Evolutionary conservation across 2,888 invertebrate species (phyloP).

Genomic region (Caenorhabditis zanzibari): DNA sequence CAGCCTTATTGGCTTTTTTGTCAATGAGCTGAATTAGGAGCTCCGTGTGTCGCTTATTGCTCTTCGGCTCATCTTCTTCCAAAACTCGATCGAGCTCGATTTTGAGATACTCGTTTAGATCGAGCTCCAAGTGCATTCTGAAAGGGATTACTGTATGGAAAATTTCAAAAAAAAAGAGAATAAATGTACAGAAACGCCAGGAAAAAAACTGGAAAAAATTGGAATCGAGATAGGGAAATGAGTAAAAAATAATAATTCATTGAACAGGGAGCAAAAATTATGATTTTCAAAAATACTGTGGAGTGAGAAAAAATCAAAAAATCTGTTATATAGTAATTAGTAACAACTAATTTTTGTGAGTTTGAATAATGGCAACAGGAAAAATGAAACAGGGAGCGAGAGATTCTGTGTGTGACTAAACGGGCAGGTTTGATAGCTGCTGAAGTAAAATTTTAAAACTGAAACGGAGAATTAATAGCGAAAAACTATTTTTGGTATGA

Average conservation of each 20-base stretch:
- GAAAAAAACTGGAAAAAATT: not conserved
- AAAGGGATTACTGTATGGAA: too few relatives aligned
- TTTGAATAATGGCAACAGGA: conserved; percentile 16
- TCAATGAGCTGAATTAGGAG: conserved; percentile 56
- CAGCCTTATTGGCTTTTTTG: conserved; percentile 37
- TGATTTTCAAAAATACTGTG: too few relatives aligned
- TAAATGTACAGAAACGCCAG: not conserved
- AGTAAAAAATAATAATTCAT: not conserved
- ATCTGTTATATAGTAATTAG: conserved; percentile 1
- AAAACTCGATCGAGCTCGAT: conserved; percentile 16
- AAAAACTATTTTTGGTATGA: not conserved
- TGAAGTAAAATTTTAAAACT: conserved; percentile 3
- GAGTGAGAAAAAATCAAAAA: too few relatives aligned
- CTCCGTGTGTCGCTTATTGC: conserved; percentile 41
- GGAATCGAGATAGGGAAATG: not conserved
- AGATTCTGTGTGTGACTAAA: conserved; percentile 7
- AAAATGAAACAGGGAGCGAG: not conserved
- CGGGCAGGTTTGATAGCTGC: conserved; percentile 21
- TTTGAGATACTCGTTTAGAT: conserved; percentile 54
- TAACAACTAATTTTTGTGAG: not conserved
- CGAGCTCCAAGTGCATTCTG: conserved; percentile 50
- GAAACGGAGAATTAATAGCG: not conserved
- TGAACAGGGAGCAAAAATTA: conserved; percentile 19
- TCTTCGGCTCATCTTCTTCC: conserved; percentile 34
- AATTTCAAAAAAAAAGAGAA: conserved; percentile 1